Percentiles rank a stretch among this genome's conserved stretches.
Conservation (phyloP, 2,797 vertebrate species). For the Helostoma temminkii region DNA sequence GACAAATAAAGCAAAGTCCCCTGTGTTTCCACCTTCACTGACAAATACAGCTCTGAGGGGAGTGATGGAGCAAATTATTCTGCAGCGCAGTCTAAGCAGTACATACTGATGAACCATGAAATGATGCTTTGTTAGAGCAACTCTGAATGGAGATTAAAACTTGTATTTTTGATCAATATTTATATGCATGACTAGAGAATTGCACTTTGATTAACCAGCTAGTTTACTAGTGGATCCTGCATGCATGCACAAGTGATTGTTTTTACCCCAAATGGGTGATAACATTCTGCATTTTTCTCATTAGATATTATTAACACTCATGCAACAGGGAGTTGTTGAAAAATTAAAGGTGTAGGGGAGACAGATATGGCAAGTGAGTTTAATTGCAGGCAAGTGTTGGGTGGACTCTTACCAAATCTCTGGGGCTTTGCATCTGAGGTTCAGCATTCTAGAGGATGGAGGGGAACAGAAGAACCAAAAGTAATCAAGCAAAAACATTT, state of each 20-base stretch:
- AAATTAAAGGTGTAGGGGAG: constrained; percentile 19
- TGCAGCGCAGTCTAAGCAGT: constrained; percentile 22
- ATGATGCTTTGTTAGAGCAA: constrained; percentile 49
- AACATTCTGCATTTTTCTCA: not conserved
- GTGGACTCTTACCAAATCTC: constrained; percentile 82
- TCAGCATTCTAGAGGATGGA: constrained; percentile 74
- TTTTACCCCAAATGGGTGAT: constrained; percentile 28
- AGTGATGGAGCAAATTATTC: constrained; percentile 52
- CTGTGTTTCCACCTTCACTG: constrained; percentile 21
- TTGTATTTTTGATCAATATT: constrained; percentile 28
- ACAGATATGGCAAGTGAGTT: constrained; percentile 5
- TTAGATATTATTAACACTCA: constrained; percentile 21
- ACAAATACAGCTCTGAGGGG: constrained; percentile 43
- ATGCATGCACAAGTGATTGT: constrained; percentile 14
- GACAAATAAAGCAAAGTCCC: constrained; percentile 39
- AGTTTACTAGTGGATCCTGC: constrained; percentile 11
- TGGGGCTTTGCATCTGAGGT: constrained; percentile 72
- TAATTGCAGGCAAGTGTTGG: constrained; percentile 39
- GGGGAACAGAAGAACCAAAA: constrained; percentile 49
- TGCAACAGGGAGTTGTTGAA: not conserved
- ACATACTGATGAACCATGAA: constrained; percentile 51
- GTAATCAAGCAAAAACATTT: constrained; percentile 46
- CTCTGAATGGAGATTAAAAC: constrained; percentile 49
- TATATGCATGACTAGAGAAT: constrained; percentile 1
- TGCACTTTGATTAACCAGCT: constrained; percentile 44